Base-by-base conservation (phyloP, 1,140 invertebrate genomes). In the Globodera ellingtonae region DNA sequence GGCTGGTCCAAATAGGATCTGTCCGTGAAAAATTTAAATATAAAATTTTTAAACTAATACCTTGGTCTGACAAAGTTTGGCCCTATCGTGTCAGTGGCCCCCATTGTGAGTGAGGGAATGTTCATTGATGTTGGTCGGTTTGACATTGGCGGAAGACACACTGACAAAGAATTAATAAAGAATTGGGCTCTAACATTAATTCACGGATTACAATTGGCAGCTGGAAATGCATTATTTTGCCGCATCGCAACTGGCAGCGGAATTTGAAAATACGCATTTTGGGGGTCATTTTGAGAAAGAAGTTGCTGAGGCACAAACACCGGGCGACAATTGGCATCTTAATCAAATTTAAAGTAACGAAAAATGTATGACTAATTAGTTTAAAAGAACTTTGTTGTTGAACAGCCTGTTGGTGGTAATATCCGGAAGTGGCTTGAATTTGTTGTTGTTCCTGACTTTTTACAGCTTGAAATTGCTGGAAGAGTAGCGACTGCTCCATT, bases 401-500 rank as follows among this genome's bases (percentile, higher is more conserved):
- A 52, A 52, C 50, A 52, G 50, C 7, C 50, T 7, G 50, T 13
- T 52, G 50, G 2, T 52, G 50, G 1, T 52, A 52, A 52, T 52
- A 52, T 9, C 7, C 50, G 4, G 50, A 52, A 52, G 50, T 13
- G 15, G 52, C 7, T 10, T 52, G 52, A 8, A 35, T 10, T 24
- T 71, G 76, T 44, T 21, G n/a, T 48, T 84, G 52, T n/a, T 66
- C 62, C 24, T 79, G 66, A 13, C 70, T 47, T 18, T 72, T 76
- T 62, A 62, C 56, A 21, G 76, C 59, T 84, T 86, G 75, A 56
- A 88, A 88, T 67, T 89, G 82, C 80, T 89, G 87, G 67, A 88
- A 89, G 13, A 88, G 81, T 46, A 84, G 73, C 6, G 84, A 86
- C n/a, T 81, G 80, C 13, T 79, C 85, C 87, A 89, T 88, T 6